These are phyloP conservation scores for Cosmia trapezina DNA, from an alignment of 2,888 invertebrate species.

Conservation along the genomic window DNA sequence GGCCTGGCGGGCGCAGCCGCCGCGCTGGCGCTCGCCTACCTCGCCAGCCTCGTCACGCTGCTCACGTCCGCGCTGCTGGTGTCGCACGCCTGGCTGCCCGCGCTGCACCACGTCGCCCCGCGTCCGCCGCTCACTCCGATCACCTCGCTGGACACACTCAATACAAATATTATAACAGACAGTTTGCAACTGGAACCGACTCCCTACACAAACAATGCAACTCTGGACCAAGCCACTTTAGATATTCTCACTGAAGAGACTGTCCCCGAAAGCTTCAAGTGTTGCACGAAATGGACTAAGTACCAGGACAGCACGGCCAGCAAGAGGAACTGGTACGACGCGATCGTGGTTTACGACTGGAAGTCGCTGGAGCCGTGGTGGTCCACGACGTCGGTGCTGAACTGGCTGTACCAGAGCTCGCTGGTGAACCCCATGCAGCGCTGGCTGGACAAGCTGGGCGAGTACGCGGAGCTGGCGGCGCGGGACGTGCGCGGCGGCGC, in stretches of 20 bases:
- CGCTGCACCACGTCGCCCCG: conserved; percentile 58
- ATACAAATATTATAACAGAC: conserved; percentile 63
- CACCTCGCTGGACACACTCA: conserved; percentile 56
- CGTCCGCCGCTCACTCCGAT: conserved; percentile 40
- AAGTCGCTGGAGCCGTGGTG: conserved; percentile 77
- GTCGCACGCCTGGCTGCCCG: conserved; percentile 66
- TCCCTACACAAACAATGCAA: conserved; percentile 63
- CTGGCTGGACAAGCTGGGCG: conserved; percentile 80
- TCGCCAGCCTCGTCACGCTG: conserved; percentile 67
- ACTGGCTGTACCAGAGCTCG: conserved; percentile 83
- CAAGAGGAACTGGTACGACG: conserved; percentile 70
- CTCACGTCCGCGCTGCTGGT: conserved; percentile 73
- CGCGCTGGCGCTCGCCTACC: conserved; percentile 66
- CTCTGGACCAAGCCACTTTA: conserved; percentile 59
- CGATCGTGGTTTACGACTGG: conserved; percentile 71
- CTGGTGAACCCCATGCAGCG: conserved; percentile 81
- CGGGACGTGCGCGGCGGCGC: conserved; percentile 33
- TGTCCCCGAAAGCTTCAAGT: conserved; percentile 65
- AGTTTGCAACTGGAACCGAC: conserved; percentile 54
- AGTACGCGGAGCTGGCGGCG: conserved; percentile 71
- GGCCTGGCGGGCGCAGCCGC: conserved; percentile 62
- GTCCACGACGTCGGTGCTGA: conserved; percentile 76
- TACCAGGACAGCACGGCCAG: conserved; percentile 65
- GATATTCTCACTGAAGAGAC: conserved; percentile 57
- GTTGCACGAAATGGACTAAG: conserved; percentile 79